These are phyloP conservation scores for Apistogramma diplotaenia DNA, from an alignment of 2,113 vertebrate genomes.

Conservation along the genomic window DNA sequence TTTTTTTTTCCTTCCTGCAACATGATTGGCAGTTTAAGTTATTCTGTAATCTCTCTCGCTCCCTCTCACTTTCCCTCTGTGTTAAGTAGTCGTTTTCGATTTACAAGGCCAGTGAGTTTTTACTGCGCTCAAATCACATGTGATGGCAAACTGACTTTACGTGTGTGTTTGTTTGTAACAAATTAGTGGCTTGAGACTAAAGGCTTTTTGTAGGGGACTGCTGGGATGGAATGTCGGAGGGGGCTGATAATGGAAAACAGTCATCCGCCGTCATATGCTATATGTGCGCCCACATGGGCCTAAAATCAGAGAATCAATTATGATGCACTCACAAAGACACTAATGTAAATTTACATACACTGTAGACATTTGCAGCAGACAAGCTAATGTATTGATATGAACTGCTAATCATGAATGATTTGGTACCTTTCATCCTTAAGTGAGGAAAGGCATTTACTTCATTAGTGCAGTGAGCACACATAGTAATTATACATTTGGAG, in stretches of 20 bases:
- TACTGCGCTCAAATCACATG: not conserved
- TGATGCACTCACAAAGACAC: not conserved
- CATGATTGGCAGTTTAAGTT: slow-evolving; percentile 37
- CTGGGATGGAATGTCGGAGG: not conserved
- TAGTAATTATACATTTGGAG: not conserved
- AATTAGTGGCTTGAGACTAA: slow-evolving; percentile 26
- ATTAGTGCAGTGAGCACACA: not conserved
- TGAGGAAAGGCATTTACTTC: not conserved
- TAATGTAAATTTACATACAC: not conserved
- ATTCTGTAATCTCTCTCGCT: slow-evolving; percentile 8
- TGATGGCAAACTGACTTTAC: not conserved
- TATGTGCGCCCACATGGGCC: not conserved
- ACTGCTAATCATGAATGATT: not conserved
- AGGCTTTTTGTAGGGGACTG: not conserved
- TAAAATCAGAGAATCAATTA: not conserved
- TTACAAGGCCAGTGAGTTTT: slow-evolving; percentile 10
- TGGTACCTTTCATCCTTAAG: not conserved
- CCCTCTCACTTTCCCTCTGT: not conserved
- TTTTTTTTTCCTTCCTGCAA: slow-evolving; percentile 23
- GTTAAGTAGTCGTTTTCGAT: slow-evolving; percentile 7
- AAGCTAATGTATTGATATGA: not conserved
- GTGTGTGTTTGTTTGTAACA: slow-evolving; percentile 29
- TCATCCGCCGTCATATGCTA: not conserved
- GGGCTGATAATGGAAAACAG: slow-evolving; percentile 43
- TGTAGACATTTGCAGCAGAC: not conserved